These are phyloP conservation scores for Cyclura pinguis DNA, from an alignment of 2,797 vertebrate genomes.

Conservation along the genomic window DNA sequence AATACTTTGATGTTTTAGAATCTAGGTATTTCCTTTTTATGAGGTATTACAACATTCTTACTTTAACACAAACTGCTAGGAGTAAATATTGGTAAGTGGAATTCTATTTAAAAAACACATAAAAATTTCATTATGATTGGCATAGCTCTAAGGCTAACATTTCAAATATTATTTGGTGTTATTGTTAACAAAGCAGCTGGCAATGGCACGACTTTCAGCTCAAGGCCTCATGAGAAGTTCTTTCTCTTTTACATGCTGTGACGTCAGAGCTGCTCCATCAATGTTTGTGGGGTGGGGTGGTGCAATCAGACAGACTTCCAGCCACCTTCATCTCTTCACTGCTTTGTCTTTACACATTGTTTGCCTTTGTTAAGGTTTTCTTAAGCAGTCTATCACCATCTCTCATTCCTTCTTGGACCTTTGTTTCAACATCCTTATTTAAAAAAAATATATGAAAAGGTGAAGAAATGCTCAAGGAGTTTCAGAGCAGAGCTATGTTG, in stretches of 20 bases:
- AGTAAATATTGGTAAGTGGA: not conserved
- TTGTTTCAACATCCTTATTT: not conserved
- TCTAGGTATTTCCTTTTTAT: not conserved
- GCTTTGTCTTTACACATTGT: not conserved
- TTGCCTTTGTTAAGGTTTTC: not conserved
- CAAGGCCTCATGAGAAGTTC: not conserved
- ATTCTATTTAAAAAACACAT: not conserved
- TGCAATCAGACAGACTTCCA: not conserved
- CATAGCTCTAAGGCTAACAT: not conserved
- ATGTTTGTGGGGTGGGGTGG: not conserved
- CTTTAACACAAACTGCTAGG: not conserved
- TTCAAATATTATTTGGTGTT: not conserved
- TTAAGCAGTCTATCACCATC: not conserved
- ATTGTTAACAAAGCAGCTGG: not conserved
- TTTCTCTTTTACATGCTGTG: not conserved
- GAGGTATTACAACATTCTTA: not conserved
- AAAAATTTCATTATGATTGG: not conserved
- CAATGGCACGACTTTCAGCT: not conserved
- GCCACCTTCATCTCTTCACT: not conserved
- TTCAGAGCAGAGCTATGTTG: not conserved
- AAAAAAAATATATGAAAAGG: not conserved
- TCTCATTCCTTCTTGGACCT: not conserved
- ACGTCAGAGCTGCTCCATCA: not conserved
- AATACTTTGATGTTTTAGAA: not conserved
- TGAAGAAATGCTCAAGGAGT: not conserved